Evolutionary conservation across 2,888 invertebrate genomes (phyloP), one percentile per base, ranked within the genome.

Genomic region (Caprella mutica): DNA sequence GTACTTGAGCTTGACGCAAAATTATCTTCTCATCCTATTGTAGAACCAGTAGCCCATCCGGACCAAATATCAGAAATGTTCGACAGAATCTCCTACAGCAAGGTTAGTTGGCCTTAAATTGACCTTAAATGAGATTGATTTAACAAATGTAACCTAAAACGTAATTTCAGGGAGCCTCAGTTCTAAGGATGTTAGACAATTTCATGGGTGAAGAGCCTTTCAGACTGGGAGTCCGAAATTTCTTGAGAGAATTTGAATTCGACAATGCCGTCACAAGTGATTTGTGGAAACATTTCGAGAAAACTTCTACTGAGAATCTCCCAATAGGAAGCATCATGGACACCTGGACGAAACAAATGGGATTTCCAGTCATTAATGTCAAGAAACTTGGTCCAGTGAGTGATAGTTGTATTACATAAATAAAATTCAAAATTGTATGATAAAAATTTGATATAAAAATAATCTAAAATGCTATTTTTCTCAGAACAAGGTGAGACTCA

Each of bases 41-140:
- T 91, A 6, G 85, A 87, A 71, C 79, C 78, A 0, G 92, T 93
- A 17, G 77, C 78, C 27, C 86, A 86, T 65, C 92, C 93, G 0
- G 84, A 86, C 70, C 83, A 94, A 76, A 93, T 96, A 55, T 89
- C 86, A 0, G 85, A 89, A 66, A 83, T 92, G 56, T 94, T 94
- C 71, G 93, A 94, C 72, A 73, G 79, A 0, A 93, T 96, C 63
- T 88, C 92, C 0, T 96, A 96, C 70, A 82, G 81, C 64, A 94
- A 94, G 79, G 89, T 86, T 72, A 70, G 65, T n/a, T 17, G n/a
- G n/a, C n/a, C n/a, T n/a, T n/a, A n/a, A n/a, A n/a, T n/a, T n/a
- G n/a, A n/a, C n/a, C n/a, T n/a, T n/a, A n/a, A n/a, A n/a, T n/a
- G n/a, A n/a, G n/a, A n/a, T n/a, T n/a, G n/a, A n/a, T n/a, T n/a